Percentiles rank a stretch among this genome's conserved stretches.
phyloP scores from a whole-genome alignment of 2,113 vertebrate species.

The Thunnus maccoyii region DNA sequence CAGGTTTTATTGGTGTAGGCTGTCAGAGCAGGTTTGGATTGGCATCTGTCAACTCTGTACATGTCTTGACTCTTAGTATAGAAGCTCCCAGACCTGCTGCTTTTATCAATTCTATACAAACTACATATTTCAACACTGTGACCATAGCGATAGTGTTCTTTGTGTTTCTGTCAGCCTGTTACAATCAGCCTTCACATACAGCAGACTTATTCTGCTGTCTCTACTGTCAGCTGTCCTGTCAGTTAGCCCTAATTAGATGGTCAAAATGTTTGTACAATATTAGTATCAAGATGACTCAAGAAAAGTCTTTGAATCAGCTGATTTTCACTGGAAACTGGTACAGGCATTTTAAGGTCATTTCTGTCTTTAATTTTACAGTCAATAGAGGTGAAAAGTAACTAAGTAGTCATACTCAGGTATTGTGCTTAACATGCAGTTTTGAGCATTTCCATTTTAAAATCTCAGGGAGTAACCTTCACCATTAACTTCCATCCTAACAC shows the following conservation, averaged over 20 bases:
- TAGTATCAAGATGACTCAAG: too few species aligned
- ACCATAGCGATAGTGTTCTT: background rate
- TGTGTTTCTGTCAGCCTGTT: conserved; percentile 23
- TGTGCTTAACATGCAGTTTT: too few species aligned
- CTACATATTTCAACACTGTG: background rate
- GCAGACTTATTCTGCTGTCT: background rate
- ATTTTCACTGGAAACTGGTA: background rate
- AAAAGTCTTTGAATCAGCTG: background rate
- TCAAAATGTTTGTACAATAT: background rate
- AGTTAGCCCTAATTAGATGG: conserved; percentile 4
- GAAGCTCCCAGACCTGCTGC: background rate
- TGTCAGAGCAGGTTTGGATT: background rate
- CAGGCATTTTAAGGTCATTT: too few species aligned
- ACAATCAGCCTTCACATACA: background rate
- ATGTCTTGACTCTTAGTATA: background rate
- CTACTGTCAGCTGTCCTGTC: background rate
- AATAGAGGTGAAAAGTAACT: background rate
- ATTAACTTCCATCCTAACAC: too few species aligned
- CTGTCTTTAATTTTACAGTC: background rate
- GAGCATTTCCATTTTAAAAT: too few species aligned
- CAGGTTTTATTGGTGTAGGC: background rate
- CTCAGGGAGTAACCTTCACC: too few species aligned
- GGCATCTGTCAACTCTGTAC: background rate
- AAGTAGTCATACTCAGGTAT: too few species aligned
- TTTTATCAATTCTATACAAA: background rate